Evolutionary conservation across 2,888 invertebrate genomes (phyloP).

Genomic region (Sepiola atlantica): DNA sequence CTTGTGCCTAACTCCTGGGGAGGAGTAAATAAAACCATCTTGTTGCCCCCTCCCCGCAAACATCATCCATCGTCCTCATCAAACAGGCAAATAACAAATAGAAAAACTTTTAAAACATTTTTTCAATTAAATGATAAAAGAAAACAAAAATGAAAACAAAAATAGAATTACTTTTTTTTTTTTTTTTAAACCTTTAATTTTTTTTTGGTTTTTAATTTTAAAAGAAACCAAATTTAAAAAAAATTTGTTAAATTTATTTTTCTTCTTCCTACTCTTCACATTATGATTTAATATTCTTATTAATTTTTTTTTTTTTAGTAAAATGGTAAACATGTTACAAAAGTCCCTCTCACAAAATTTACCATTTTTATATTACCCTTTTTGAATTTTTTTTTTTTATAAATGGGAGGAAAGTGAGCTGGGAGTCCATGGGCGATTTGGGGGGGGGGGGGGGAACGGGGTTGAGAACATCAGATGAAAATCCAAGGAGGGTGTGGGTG

Average conservation of each 20-base stretch:
- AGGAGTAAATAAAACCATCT: too few relatives aligned
- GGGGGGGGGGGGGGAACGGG: background rate
- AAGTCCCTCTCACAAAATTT: background rate
- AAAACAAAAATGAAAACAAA: background rate
- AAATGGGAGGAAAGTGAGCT: too few relatives aligned
- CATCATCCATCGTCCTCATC: too few relatives aligned
- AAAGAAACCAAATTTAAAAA: background rate
- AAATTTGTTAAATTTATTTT: conserved; percentile 20
- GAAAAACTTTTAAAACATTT: too few relatives aligned
- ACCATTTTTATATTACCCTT: background rate
- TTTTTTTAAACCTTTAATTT: background rate
- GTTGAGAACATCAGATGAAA: too few relatives aligned
- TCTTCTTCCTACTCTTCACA: background rate
- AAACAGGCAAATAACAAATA: too few relatives aligned
- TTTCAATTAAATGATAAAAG: too few relatives aligned
- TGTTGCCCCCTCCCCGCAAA: too few relatives aligned
- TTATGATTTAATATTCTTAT: background rate
- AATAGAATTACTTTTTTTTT: background rate
- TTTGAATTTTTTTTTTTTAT: background rate
- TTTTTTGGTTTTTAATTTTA: background rate
- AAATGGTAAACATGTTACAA: background rate
- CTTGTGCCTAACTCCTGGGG: too few relatives aligned
- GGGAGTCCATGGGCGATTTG: background rate
- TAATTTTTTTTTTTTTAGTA: background rate
- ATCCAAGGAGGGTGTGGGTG: background rate